phyloP scores from a whole-genome alignment of 2,113 vertebrate genomes.

The Clupea harengus region DNA sequence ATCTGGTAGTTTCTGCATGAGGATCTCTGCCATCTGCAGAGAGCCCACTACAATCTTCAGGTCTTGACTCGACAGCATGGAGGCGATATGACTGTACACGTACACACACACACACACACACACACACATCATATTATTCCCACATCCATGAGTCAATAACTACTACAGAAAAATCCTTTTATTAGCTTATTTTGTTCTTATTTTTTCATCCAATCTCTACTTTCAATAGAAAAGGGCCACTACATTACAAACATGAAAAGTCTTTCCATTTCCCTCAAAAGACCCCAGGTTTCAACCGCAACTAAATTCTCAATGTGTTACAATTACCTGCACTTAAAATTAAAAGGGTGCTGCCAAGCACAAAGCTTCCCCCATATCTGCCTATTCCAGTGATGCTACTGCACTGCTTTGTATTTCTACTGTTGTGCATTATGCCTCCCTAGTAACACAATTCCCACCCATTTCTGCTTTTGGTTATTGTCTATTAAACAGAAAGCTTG shows the following conservation, averaged over 20 bases:
- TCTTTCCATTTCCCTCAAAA: too few species aligned
- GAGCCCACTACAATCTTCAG: conserved; percentile 99
- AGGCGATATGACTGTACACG: conserved; percentile 92
- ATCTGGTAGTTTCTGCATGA: conserved; percentile 98
- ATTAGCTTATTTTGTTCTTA: too few species aligned
- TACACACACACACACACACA: conserved; percentile 19
- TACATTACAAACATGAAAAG: too few species aligned
- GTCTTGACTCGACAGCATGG: conserved; percentile 99
- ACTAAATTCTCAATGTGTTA: too few species aligned
- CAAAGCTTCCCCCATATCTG: too few species aligned
- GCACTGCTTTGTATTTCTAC: not conserved
- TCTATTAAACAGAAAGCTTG: too few species aligned
- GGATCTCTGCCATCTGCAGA: conserved; percentile 98
- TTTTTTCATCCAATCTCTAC: too few species aligned
- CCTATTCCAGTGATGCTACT: too few species aligned
- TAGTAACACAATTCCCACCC: not conserved
- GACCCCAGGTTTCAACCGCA: too few species aligned
- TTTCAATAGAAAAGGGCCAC: too few species aligned
- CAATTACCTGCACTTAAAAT: too few species aligned
- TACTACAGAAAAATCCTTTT: not conserved
- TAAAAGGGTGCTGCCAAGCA: too few species aligned
- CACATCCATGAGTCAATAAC: not conserved
- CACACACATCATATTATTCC: not conserved
- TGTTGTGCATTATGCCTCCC: not conserved
- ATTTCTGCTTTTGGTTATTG: not conserved